phyloP scores from a whole-genome alignment of 1,140 invertebrate genomes.

The Platorchestia sp. region DNA sequence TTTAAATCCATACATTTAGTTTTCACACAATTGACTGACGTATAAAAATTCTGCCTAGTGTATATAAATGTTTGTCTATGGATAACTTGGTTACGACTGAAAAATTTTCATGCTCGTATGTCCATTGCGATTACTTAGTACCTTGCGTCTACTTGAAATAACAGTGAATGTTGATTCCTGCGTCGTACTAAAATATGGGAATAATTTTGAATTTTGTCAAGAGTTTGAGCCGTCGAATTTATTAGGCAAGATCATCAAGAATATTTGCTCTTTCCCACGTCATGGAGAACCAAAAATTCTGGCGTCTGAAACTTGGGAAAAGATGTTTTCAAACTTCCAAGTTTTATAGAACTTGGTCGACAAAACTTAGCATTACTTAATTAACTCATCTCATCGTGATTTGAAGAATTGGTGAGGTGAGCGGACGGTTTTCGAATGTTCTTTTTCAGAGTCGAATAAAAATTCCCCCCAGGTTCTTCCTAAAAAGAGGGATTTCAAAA shows the following conservation, averaged over 20 bases:
- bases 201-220: neutral
- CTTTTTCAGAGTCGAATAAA: neutral
- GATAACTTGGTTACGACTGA: neutral
- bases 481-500: neutral
- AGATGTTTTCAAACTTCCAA: neutral
- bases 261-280: neutral
- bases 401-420: slow-evolving; percentile 7
- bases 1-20: neutral
- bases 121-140: neutral
- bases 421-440: neutral
- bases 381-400: slow-evolving; percentile 8
- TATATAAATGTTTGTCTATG: neutral
- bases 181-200: neutral
- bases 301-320: neutral
- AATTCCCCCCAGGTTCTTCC: neutral
- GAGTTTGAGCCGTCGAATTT: neutral
- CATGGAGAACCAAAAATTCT: neutral
- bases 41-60: neutral
- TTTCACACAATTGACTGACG: neutral
- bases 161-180: neutral
- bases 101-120: neutral
- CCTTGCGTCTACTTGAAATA: neutral
- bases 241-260: neutral
- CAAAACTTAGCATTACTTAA: slow-evolving; percentile 1
- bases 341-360: slow-evolving; percentile 8